Evolutionary conservation across 2,888 invertebrate genomes (phyloP), one percentile per base, ranked within the genome.

Genomic region (Agonum fuliginosum): DNA sequence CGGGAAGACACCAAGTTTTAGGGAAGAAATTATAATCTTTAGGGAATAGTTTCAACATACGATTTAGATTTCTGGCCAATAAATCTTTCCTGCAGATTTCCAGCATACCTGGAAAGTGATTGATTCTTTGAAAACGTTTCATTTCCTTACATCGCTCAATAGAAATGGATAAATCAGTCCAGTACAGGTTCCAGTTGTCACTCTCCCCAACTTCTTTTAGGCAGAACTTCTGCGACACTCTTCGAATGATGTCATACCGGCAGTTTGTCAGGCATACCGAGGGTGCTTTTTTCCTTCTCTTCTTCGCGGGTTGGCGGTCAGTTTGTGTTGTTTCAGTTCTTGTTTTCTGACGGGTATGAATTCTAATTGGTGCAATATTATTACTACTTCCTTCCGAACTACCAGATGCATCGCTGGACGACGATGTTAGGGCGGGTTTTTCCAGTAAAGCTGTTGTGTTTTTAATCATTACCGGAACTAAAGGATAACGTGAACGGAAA

Each of bases 21-120:
- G 97, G 97, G 85, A 96, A 97, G 85, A 97, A 95, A 84, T 94
- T 94, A 86, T 97, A 97, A 80, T 97, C 97, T 82, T 93, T 93
- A 0, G 97, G 96, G 86, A 95, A 97, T 75, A 95, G 88, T 86
- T 95, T 93, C 79, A 93, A 89, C 97, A 97, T 97, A 81, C 96
- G 90, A 85, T 95, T 97, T 79, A 97, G 89, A 87, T 97, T 97
- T 78, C 96, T 89, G 1, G 97, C 96, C 22, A 97, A 88, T 71
- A 96, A 88, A 88, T 97, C 97, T 87, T 97, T 97, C 79, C 97
- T 90, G 84, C 85, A 87, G 58, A 87, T 87, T 81, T 87, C 87
- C 34, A 87, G 77, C 87, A 87, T 87, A 30, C 58, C 95, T 0
- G 97, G 97, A 85, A 97, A 97, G 87, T 97, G 97, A 86, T 97